These are phyloP conservation scores for mouse (Mus musculus) DNA, from an alignment of 2,113 vertebrate genomes.

Conservation along the genomic window GRCm39 chr17:30010501-30011000, in stretches of 20 bases:
- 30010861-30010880: background rate
- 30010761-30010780: fast-evolving
- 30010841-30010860: background rate
- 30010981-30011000: background rate
- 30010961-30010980: no score
- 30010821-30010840: background rate
- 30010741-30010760: background rate
- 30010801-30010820: background rate
- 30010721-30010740: background rate
- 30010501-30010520: background rate
- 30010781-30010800: background rate
- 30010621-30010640: background rate
- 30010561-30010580: background rate
- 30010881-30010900: slow-evolving; percentile 5
- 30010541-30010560: background rate
- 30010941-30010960: background rate
- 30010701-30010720: background rate
- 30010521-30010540: background rate
- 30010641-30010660: background rate
- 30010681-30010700: background rate
- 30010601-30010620: background rate
- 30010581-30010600: background rate
- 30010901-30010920: background rate
- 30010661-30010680: background rate
- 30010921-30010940: background rate